Percentiles rank a stretch among this genome's conserved stretches.
Evolutionary conservation across 2,888 invertebrate species (phyloP).

Genomic region (Trachelus iudaicus): DNA sequence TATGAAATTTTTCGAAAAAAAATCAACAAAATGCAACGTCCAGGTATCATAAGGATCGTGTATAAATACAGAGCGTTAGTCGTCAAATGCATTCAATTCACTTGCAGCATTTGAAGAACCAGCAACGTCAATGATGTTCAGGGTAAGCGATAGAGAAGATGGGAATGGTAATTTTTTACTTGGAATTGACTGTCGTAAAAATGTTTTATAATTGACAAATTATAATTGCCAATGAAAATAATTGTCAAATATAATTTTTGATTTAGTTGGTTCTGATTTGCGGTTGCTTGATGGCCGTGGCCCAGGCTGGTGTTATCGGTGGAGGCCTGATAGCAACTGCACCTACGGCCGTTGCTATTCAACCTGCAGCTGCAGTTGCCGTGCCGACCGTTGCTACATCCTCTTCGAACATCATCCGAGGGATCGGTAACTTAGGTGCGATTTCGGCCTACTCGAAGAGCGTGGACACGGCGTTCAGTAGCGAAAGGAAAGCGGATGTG

Average conservation of each 20-base stretch:
- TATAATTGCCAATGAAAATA: too few species aligned
- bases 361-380: constrained; percentile 26
- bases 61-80: constrained; percentile 41
- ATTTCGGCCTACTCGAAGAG: constrained; percentile 38
- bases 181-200: too few species aligned
- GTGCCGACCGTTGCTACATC: constrained; percentile 35
- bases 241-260: neutral
- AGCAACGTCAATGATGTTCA: constrained; percentile 33
- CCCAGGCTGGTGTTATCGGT: constrained; percentile 46
- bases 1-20: constrained; percentile 38
- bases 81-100: constrained; percentile 35
- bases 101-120: constrained; percentile 25
- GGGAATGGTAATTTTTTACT: too few species aligned
- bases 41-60: constrained; percentile 23
- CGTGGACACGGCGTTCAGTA: constrained; percentile 40
- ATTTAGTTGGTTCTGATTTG: constrained; percentile 42
- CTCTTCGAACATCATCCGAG: constrained; percentile 39
- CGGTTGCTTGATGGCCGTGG: constrained; percentile 49
- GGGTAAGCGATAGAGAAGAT: constrained; percentile 30
- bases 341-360: constrained; percentile 31
- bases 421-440: constrained; percentile 42
- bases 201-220: too few species aligned
- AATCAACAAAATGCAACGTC: constrained; percentile 24
- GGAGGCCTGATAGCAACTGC: constrained; percentile 36
- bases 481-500: constrained; percentile 41